Evolutionary conservation across 2,797 vertebrate species (phyloP), one percentile per base, ranked within the genome.

Genomic region (Hemibagrus guttatus): DNA sequence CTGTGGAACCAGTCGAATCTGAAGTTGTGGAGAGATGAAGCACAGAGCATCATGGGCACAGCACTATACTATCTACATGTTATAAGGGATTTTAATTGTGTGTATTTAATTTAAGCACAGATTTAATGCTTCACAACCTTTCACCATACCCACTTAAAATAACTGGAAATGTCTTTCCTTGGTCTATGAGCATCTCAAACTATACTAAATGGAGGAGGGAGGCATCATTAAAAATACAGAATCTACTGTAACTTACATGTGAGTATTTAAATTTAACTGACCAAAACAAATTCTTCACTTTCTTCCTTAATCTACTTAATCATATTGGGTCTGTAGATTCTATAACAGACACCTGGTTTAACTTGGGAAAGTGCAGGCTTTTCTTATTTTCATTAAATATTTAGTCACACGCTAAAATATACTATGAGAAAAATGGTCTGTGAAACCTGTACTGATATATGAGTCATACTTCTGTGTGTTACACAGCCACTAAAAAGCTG

Each of bases 51-150:
- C 42, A 59, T 71, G 86, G 90, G 69, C 19, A 89, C 80, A 90
- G 87, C 81, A 52, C 84, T 92, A 66, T 84, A 87, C 79, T 88
- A 89, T 88, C 89, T 88, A 89, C 2, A 39, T 90, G 89, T 92
- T 93, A 93, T 91, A 92, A 92, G 85, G 86, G 84, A 89, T 93
- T 91, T 91, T 87, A 89, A 92, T 89, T 84, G 87, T 88, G 72
- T 87, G 87, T 84, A 86, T 89, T 88, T 89, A 90, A 88, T 89
- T 92, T 88, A 90, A 90, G 85, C 86, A 84, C 82, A 69, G 81
- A 92, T 93, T 91, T 90, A 86, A 83, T 89, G 88, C 90, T 91
- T 92, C 89, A 83, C 81, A 89, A 88, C 71, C 46, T 63, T 88
- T 80, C 83, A 85, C 90, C 84, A 93, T 88, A 56, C 84, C 85